A percentile compares a stretch with the other conserved stretches of the same genome.
phyloP scores from a whole-genome alignment of 1,140 invertebrate species.

The Rhagoletis pomonella region DNA sequence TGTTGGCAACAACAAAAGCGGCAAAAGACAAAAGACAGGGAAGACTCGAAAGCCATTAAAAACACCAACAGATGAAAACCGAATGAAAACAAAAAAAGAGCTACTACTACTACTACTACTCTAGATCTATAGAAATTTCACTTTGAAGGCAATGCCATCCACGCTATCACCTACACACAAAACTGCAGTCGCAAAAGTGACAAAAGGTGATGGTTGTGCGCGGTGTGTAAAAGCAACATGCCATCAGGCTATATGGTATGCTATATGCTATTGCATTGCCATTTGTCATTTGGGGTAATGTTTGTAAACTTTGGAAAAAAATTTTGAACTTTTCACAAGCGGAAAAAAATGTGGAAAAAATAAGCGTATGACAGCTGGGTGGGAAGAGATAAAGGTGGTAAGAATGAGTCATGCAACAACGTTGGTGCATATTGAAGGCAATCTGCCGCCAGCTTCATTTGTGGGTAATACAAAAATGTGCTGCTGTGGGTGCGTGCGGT shows the following conservation, averaged over 20 bases:
- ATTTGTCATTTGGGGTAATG: constrained; percentile 48
- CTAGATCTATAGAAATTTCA: constrained; percentile 24
- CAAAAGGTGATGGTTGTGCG: background rate
- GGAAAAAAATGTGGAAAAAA: constrained; percentile 43
- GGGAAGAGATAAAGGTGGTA: background rate
- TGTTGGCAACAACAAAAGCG: background rate
- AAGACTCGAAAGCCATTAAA: constrained; percentile 25
- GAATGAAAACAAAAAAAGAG: background rate
- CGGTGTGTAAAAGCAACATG: background rate
- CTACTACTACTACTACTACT: background rate
- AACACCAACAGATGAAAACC: background rate
- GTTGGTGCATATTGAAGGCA: background rate
- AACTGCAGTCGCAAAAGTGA: background rate
- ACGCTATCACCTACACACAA: background rate
- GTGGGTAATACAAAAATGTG: background rate
- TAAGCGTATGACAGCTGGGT: constrained; percentile 7
- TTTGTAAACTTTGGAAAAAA: constrained; percentile 50
- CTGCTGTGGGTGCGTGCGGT: background rate
- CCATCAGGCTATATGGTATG: background rate
- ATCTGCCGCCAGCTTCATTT: background rate
- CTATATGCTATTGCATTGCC: constrained; percentile 16
- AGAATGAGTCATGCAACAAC: background rate
- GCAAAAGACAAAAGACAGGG: background rate
- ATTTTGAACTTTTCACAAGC: constrained; percentile 38
- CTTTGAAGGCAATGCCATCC: background rate